Evolutionary conservation across 2,888 invertebrate genomes (phyloP).

Genomic region (Thumatha senex): DNA sequence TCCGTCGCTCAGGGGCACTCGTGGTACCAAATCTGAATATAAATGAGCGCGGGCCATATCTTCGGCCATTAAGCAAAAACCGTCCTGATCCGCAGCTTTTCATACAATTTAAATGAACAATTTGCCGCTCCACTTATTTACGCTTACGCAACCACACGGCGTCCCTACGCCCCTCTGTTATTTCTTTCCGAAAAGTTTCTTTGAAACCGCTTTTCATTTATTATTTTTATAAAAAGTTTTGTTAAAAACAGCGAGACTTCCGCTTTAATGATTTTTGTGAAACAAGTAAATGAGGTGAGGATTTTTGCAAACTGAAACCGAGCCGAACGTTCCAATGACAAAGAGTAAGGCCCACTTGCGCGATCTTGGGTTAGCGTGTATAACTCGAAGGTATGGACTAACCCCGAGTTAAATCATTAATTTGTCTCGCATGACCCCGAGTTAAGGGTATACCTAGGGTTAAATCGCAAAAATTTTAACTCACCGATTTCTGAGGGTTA

Average conservation of each 20-base stretch:
- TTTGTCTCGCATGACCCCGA: no score
- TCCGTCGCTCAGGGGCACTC: constrained; percentile 1
- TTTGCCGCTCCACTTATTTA: constrained; percentile 57
- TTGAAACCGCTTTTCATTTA: constrained; percentile 39
- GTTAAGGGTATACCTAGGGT: no score
- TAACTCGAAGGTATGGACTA: no score
- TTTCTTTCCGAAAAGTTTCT: constrained; percentile 31
- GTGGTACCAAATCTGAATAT: constrained; percentile 35
- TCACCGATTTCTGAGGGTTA: no score
- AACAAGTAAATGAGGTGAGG: constrained; percentile 2
- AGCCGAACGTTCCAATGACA: constrained; percentile 9
- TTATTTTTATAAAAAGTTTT: constrained; percentile 34
- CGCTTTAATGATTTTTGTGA: constrained; percentile 23
- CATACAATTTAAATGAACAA: constrained; percentile 57
- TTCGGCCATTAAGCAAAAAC: constrained; percentile 41
- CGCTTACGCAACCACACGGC: constrained; percentile 22
- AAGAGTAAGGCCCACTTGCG: no score
- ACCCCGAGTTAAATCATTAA: no score
- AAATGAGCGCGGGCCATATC: constrained; percentile 34
- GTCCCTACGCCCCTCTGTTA: constrained; percentile 29
- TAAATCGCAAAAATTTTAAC: no score
- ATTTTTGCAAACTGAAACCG: constrained; percentile 9
- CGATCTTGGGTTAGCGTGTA: no score
- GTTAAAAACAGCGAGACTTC: constrained; percentile 16
- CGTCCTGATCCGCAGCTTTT: constrained; percentile 42